Evolutionary conservation across 2,113 vertebrate genomes (phyloP).

Genomic region (Macquaria australasica): DNA sequence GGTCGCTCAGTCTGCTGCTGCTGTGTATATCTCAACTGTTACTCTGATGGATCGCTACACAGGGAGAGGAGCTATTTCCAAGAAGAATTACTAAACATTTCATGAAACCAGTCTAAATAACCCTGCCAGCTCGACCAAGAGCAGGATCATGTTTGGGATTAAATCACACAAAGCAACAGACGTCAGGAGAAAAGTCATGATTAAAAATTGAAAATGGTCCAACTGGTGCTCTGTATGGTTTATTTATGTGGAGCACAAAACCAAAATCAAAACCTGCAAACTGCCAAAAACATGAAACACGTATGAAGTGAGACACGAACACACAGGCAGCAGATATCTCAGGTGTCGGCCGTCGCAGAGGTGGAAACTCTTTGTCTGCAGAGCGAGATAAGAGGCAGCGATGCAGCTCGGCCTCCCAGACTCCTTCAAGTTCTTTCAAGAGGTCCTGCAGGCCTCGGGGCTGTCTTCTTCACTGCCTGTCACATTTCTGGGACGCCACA

Average conservation of each 20-base stretch:
- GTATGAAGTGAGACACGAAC: background rate
- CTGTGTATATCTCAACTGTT: background rate
- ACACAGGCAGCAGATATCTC: background rate
- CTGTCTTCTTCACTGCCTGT: slow-evolving; percentile 26
- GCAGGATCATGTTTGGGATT: background rate
- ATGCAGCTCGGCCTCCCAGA: slow-evolving; percentile 21
- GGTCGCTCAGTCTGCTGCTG: background rate
- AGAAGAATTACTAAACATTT: background rate
- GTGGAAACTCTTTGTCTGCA: slow-evolving; percentile 34
- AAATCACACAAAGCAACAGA: background rate
- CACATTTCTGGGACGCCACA: slow-evolving; percentile 37
- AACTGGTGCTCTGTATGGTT: background rate
- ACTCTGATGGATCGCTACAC: background rate
- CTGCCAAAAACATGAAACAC: background rate
- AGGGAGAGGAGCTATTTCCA: background rate
- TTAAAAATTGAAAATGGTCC: background rate
- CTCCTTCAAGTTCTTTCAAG: slow-evolving; percentile 25
- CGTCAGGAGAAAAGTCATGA: background rate
- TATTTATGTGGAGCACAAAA: background rate
- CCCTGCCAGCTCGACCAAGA: background rate
- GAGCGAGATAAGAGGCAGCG: background rate
- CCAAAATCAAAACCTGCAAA: background rate
- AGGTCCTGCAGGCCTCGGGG: slow-evolving; percentile 19
- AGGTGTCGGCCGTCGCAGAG: slow-evolving; percentile 3
- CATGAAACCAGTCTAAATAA: background rate